Evolutionary conservation across 1,140 invertebrate species (phyloP).

Genomic region (Leucophenga varia): DNA sequence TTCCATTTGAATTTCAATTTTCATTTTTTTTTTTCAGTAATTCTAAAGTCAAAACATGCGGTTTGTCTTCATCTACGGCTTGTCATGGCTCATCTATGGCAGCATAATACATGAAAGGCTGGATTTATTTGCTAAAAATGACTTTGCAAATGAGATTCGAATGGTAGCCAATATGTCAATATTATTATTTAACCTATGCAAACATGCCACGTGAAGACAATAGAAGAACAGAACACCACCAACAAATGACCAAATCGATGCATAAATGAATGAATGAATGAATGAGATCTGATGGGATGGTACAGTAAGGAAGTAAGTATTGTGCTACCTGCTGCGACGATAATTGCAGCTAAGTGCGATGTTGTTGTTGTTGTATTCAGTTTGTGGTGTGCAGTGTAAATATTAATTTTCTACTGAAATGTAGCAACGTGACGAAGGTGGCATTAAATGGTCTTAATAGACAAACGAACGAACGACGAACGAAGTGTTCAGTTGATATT

Average conservation of each 20-base stretch:
- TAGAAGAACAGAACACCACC: no score
- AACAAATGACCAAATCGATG: no score
- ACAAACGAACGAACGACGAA: no score
- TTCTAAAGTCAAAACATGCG: conserved; percentile 51
- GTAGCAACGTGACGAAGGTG: conserved; percentile 43
- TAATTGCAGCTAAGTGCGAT: conserved; percentile 33
- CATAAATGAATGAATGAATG: no score
- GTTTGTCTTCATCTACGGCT: no score
- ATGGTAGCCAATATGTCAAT: conserved; percentile 39
- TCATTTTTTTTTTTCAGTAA: conserved; percentile 5
- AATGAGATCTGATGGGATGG: no score
- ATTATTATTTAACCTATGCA: conserved; percentile 45
- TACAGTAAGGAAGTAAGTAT: no score
- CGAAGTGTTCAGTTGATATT: no score
- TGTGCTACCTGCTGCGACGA: conserved; percentile 32
- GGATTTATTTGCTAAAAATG: conserved; percentile 55
- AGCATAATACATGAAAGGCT: conserved; percentile 36
- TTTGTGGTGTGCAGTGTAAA: conserved; percentile 5
- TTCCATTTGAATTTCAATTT: conserved; percentile 23
- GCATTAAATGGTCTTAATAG: background rate
- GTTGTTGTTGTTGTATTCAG: conserved; percentile 24
- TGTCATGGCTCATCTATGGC: conserved; percentile 26
- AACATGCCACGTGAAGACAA: conserved; percentile 16
- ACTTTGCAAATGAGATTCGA: conserved; percentile 54
- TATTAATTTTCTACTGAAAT: conserved; percentile 1